Evolutionary conservation across 2,888 invertebrate species (phyloP), one percentile per base, ranked within the genome.

Genomic region (Drosophila aldrichi): DNA sequence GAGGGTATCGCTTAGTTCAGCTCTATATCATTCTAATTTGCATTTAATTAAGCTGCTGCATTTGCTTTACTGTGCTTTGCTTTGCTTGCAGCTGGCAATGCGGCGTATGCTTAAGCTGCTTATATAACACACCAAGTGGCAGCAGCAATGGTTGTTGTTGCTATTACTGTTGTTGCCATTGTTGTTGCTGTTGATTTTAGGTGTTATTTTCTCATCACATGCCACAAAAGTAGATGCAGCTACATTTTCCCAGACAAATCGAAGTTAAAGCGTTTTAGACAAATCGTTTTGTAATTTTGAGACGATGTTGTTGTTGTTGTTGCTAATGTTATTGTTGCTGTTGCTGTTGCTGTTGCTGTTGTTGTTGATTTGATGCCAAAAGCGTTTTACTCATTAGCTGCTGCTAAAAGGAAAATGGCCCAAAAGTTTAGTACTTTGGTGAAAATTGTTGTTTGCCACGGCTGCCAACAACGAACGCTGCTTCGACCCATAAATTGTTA

Each of bases 261-360:
- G 78, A 79, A 72, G 55, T 32, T 70, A 61, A 77, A 81, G 67
- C 66, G 58, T 59, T 74, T 56, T 48, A 62, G 62, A 70, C 79
- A 82, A 86, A 88, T 89, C 75, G 90, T 77, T 85, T 88, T 82
- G 85, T 85, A 82, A 88, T 86, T 82, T 83, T 59, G 48, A 52
- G 57, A 38, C 76, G 54, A 25, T 61, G 63, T 46, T 70, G 56
- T 56, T 67, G 54, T 20, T 58, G 41, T 34, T 41, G 51, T 5
- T 49, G 34, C 14, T 25, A 5, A 6, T 32, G 16, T 40, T 25
- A 29, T 20, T 57, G 62, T 54, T 68, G 51, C 40, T 66, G 52
- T 41, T 41, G 41, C 18, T 22, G 25, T 41, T 43, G 20, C 25
- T 61, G 7, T 22, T 46, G 41, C 43, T 48, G 60, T 12, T 60